Conservation (phyloP, 2,113 vertebrate species). For the Illadopsis cleaveri region DNA sequence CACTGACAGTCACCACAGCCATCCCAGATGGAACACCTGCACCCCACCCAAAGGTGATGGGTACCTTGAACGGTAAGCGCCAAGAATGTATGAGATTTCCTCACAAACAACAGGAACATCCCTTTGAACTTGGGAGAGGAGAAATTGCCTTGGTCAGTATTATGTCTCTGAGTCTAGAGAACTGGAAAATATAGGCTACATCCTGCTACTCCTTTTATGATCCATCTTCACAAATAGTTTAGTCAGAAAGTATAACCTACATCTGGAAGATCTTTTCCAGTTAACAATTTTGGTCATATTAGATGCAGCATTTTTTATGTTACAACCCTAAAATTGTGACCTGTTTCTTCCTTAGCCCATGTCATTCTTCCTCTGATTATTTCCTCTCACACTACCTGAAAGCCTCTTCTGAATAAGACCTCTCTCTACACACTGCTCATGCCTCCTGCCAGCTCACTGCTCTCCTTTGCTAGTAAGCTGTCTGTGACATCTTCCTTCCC, state of each 20-base stretch:
- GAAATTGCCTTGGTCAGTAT: not conserved
- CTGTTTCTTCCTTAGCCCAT: not conserved
- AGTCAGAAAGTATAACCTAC: not conserved
- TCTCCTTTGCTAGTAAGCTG: not conserved
- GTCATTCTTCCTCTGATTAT: not conserved
- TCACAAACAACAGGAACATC: not conserved
- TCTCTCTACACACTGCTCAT: not conserved
- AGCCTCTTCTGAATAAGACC: not conserved
- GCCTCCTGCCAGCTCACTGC: not conserved
- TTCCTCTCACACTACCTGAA: not conserved
- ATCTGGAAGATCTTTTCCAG: not conserved
- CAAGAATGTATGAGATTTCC: not conserved
- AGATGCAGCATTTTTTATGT: rapidly evolving
- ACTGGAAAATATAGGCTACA: not conserved
- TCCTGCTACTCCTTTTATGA: not conserved
- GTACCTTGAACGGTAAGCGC: rapidly evolving
- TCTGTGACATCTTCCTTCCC: not conserved
- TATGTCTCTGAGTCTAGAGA: not conserved
- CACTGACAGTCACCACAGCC: not conserved
- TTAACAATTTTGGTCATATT: not conserved
- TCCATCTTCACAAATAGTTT: not conserved
- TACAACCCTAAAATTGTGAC: not conserved
- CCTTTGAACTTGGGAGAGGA: not conserved
- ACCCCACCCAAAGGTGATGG: not conserved
- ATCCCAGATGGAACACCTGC: not conserved